Conservation (phyloP, 2,797 vertebrate species). For the Peromyscus melanophrys region DNA sequence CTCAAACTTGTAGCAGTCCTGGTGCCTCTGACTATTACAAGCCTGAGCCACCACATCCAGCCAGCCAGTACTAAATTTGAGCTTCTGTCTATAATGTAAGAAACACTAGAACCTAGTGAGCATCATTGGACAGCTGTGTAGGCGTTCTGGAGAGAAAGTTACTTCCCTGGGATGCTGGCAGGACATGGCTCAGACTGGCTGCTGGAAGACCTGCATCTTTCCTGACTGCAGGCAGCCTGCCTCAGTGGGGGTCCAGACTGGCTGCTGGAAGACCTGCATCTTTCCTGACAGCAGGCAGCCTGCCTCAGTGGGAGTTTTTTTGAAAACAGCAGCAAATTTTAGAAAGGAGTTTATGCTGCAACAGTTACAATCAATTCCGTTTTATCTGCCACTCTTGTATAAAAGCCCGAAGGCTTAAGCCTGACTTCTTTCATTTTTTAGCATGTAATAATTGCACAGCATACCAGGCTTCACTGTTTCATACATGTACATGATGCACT, state of each 20-base stretch:
- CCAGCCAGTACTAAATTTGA: background rate
- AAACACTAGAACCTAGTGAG: background rate
- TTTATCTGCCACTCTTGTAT: background rate
- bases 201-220: background rate
- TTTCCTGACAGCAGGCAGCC: background rate
- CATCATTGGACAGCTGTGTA: background rate
- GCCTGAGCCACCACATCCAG: background rate
- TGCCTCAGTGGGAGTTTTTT: background rate
- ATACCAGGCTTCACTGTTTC: background rate
- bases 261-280: background rate
- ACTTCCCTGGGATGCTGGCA: background rate
- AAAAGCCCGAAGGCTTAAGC: background rate
- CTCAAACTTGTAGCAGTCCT: too few relatives aligned
- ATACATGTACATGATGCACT: background rate
- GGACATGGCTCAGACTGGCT: background rate
- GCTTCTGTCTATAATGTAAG: background rate
- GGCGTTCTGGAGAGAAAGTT: background rate
- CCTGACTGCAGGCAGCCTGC: background rate
- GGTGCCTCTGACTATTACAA: background rate
- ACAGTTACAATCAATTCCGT: constrained; percentile 49
- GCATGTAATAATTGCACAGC: background rate
- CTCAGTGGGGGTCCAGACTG: background rate
- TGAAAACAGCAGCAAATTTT: background rate
- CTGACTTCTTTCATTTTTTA: background rate
- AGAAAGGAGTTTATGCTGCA: constrained; percentile 30